Evolutionary conservation across 2,113 vertebrate species (phyloP), one percentile per base, ranked within the genome.

Genomic region (Ailuropoda melanoleuca): DNA sequence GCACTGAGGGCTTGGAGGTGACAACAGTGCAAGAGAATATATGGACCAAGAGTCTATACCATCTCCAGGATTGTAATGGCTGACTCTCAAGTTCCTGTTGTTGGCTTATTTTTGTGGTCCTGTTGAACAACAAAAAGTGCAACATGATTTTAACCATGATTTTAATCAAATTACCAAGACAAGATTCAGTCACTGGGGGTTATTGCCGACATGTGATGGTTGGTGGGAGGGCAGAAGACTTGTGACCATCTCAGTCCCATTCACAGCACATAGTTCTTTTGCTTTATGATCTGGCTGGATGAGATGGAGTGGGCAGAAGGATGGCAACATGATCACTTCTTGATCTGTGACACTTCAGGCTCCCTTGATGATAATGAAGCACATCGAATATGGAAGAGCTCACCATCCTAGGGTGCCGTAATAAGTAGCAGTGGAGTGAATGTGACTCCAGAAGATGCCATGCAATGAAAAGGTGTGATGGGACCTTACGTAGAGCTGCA

Each of bases 41-140:
- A 13, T 85, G 48, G 34, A 53, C 50, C 46, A 64, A 34, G 50
- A 68, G 19, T 48, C 24, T 83, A 1, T 72, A 18, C 29, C 6
- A 10, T 64, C 50, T 90, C 72, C 24, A 78, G 60, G 64, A 74
- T 53, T 86, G 0, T 88, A 82, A 64, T 58, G 78, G 62, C 53
- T 58, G n/a, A 60, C 15, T 81, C 15, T 88, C 24, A 97, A 11
- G 19, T 88, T 84, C 56, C 75, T 77, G 9, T 70, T 87, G 50
- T 85, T 96, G 39, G 14, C 78, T 96, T 90, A 3, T 96, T 46
- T 95, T 78, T 96, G 55, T 94, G 53, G 26, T 96, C 56, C 64
- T 87, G 48, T 60, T 91, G 29, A 56, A 56, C 34, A 55, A 58
- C 37, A 80, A 80, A 72, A 88, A 80, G 3, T 39, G 37, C 55